Conservation (phyloP, 2,797 vertebrate genomes). For the Lagodon rhomboides region DNA sequence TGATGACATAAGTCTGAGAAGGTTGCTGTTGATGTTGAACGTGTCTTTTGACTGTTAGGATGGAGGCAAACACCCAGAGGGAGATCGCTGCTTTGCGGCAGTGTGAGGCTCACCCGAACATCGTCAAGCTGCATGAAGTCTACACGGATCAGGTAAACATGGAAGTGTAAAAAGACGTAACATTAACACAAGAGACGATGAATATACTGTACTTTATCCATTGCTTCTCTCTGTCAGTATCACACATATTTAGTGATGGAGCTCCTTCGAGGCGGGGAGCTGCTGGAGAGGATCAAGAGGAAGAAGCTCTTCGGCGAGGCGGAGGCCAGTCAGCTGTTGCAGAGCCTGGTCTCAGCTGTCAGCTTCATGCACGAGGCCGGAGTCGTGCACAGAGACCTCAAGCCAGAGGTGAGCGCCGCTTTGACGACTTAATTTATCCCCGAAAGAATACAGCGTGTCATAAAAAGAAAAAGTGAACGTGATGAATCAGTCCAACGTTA, state of each 20-base stretch:
- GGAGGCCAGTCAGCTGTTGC: constrained; percentile 92
- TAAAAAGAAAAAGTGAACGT: not conserved
- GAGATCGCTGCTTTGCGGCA: constrained; percentile 92
- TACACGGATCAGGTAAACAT: constrained; percentile 91
- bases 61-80: constrained; percentile 92
- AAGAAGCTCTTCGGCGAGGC: constrained; percentile 94
- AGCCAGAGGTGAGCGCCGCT: constrained; percentile 89
- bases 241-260: constrained; percentile 95
- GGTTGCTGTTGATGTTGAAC: not conserved
- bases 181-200: not conserved
- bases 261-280: constrained; percentile 91
- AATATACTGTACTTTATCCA: not conserved
- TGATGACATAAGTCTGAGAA: constrained; percentile 4
- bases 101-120: constrained; percentile 92
- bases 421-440: not conserved
- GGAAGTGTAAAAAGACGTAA: not conserved
- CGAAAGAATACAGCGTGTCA: not conserved
- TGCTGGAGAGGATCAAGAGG: constrained; percentile 92
- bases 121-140: constrained; percentile 91
- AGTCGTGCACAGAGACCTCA: constrained; percentile 94
- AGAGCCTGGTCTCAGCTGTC: constrained; percentile 92
- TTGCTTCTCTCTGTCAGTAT: constrained; percentile 79
- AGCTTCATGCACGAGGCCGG: constrained; percentile 95
- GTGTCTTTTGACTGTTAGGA: constrained; percentile 76
- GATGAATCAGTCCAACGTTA: not conserved